These are phyloP conservation scores for Solen grandis DNA, from an alignment of 1,140 invertebrate species.

Conservation along the genomic window DNA sequence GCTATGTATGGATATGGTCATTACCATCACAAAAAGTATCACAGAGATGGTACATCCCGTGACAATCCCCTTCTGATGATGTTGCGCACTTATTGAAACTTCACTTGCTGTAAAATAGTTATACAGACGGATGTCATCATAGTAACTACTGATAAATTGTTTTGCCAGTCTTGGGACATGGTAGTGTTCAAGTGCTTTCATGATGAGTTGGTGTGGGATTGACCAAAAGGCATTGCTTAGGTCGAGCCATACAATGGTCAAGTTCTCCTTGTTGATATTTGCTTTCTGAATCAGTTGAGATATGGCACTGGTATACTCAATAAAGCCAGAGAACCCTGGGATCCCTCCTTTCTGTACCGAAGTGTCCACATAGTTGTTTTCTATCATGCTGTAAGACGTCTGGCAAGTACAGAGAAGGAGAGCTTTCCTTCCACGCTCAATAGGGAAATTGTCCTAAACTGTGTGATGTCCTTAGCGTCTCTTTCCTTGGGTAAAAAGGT, in stretches of 20 bases:
- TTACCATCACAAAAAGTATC: slow-evolving; percentile 8
- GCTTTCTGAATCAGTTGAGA: slow-evolving; percentile 19
- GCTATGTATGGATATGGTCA: too few relatives aligned
- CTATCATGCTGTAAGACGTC: slow-evolving; percentile 7
- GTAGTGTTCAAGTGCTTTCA: too few relatives aligned
- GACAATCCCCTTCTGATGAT: slow-evolving; percentile 24
- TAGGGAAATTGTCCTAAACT: slow-evolving; percentile 12
- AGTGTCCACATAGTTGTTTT: slow-evolving; percentile 36
- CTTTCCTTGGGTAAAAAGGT: slow-evolving; percentile 15
- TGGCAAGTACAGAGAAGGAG: neutral
- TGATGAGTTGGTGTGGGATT: too few relatives aligned
- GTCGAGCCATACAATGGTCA: slow-evolving; percentile 47
- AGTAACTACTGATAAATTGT: too few relatives aligned
- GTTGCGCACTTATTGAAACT: too few relatives aligned
- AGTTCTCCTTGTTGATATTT: neutral
- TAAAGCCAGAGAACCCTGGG: too few relatives aligned
- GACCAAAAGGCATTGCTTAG: slow-evolving; percentile 31
- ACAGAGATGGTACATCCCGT: slow-evolving; percentile 40
- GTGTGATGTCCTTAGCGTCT: slow-evolving; percentile 6
- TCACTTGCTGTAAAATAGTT: too few relatives aligned
- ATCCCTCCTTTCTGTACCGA: slow-evolving; percentile 45
- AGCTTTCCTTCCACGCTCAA: neutral
- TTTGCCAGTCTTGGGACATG: too few relatives aligned
- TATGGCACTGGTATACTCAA: slow-evolving; percentile 40
- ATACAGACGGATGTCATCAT: too few relatives aligned